Percentiles rank a stretch among this genome's conserved stretches.
Conservation (phyloP, 2,888 invertebrate genomes). For the Unio pictorum region DNA sequence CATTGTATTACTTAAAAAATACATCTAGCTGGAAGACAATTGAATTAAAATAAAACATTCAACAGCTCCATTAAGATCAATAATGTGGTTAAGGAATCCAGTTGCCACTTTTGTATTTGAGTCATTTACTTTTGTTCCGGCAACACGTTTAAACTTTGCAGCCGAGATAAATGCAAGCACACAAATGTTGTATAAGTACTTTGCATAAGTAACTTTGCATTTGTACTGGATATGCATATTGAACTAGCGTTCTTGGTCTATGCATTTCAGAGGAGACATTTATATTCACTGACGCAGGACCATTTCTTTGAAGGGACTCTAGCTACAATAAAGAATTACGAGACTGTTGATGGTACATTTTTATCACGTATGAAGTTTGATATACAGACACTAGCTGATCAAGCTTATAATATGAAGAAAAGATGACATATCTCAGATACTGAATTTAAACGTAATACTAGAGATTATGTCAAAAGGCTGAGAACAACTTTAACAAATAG, state of each 20-base stretch:
- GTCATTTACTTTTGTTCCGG: slow-evolving; percentile 15
- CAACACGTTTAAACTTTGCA: slow-evolving; percentile 18
- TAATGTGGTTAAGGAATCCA: slow-evolving; percentile 28
- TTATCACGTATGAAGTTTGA: slow-evolving; percentile 8
- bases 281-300: slow-evolving; percentile 15
- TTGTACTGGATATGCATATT: slow-evolving; percentile 24
- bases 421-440: not conserved
- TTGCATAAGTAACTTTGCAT: slow-evolving; percentile 9
- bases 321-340: slow-evolving; percentile 12
- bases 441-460: not conserved
- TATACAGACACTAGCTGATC: slow-evolving; percentile 3
- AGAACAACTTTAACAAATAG: slow-evolving; percentile 6
- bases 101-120: slow-evolving; percentile 19
- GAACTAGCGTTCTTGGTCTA: slow-evolving; percentile 11
- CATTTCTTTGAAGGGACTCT: slow-evolving; percentile 17
- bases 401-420: slow-evolving; percentile 7
- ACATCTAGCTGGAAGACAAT: slow-evolving; percentile 15
- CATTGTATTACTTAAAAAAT: slow-evolving; percentile 21
- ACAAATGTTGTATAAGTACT: slow-evolving; percentile 18
- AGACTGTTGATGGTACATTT: slow-evolving; percentile 15
- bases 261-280: slow-evolving; percentile 16
- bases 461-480: slow-evolving; percentile 3
- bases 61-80: slow-evolving; percentile 19
- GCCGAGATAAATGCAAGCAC: slow-evolving; percentile 14
- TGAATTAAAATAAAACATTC: slow-evolving; percentile 13